Conservation (phyloP, 2,888 invertebrate species). For the Dryobota labecula region DNA sequence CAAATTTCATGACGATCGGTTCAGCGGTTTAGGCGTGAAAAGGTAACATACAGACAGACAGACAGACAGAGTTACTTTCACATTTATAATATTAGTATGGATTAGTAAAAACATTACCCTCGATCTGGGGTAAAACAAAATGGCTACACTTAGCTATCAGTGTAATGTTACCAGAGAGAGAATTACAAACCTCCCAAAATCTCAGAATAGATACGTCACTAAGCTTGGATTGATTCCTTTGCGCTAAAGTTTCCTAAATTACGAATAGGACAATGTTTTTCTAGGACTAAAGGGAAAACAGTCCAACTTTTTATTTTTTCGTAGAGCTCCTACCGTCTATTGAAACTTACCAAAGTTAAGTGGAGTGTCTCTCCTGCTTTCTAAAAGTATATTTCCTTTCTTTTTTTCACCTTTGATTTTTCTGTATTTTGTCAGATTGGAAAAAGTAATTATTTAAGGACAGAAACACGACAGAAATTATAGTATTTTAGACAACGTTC, state of each 20-base stretch:
- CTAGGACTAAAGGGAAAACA: constrained; percentile 49
- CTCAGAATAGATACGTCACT: constrained; percentile 1
- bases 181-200: constrained; percentile 11
- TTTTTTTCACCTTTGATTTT: constrained; percentile 1
- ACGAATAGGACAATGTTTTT: constrained; percentile 52
- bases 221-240: constrained; percentile 24
- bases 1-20: too few relatives aligned
- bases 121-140: too few relatives aligned
- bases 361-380: background rate
- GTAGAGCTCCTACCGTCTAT: constrained; percentile 45
- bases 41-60: too few relatives aligned
- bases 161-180: background rate
- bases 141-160: too few relatives aligned
- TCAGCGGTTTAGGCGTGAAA: too few relatives aligned
- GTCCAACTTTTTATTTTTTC: constrained; percentile 40
- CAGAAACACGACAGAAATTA: too few relatives aligned
- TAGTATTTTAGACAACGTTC: too few relatives aligned
- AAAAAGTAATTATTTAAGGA: too few relatives aligned
- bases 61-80: too few relatives aligned
- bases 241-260: constrained; percentile 49
- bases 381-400: background rate
- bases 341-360: constrained; percentile 34
- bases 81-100: too few relatives aligned
- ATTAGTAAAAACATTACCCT: too few relatives aligned
- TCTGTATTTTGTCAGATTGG: background rate